Conservation (phyloP, 2,888 invertebrate species). For the Xestoiulus laeticollis region DNA sequence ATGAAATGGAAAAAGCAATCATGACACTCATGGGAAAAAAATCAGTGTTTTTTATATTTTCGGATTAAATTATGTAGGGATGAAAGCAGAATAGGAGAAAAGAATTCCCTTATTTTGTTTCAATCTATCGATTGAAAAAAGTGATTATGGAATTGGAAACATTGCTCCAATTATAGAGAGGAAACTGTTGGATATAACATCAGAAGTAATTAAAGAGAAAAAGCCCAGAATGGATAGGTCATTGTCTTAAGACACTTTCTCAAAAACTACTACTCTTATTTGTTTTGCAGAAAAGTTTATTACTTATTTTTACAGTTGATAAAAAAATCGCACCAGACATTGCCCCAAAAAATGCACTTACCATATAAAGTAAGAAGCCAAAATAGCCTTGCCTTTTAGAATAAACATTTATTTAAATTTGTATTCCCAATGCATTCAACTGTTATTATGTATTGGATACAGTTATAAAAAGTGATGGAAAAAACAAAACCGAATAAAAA, state of each 20-base stretch:
- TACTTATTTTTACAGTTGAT: not conserved
- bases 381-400: not conserved
- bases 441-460: too few species aligned
- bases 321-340: not conserved
- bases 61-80: not conserved
- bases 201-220: not conserved
- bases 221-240: too few species aligned
- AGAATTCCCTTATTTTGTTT: not conserved
- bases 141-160: not conserved
- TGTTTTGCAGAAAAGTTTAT: too few species aligned
- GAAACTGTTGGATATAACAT: not conserved
- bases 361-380: not conserved
- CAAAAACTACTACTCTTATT: too few species aligned
- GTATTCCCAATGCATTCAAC: not conserved
- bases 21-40: not conserved
- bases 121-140: not conserved
- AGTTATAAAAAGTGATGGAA: too few species aligned
- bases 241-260: too few species aligned
- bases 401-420: conserved; percentile 1
- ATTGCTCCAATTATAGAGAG: not conserved
- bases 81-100: not conserved
- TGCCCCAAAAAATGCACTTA: not conserved
- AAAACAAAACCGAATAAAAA: too few species aligned
- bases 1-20: not conserved
- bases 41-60: not conserved